phyloP scores from a whole-genome alignment of 2,797 vertebrate species.

The Platyrinchus mystaceus region DNA sequence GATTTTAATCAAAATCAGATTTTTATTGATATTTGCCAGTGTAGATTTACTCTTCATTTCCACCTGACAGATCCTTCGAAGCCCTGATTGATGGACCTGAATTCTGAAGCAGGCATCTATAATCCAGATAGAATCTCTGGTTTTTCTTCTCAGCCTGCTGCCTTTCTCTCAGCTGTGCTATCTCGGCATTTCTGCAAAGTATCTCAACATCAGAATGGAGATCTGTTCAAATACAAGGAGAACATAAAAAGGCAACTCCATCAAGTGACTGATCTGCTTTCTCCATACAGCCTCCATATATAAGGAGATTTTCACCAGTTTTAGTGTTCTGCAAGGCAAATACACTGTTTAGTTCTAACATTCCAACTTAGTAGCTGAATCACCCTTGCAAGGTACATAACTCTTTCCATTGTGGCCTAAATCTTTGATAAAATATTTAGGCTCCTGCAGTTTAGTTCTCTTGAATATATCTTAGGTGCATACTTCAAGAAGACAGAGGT shows the following conservation, averaged over 20 bases:
- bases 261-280: background rate
- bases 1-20: conserved; percentile 9
- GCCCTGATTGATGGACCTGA: background rate
- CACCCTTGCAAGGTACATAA: background rate
- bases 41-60: background rate
- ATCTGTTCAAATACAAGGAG: background rate
- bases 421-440: background rate
- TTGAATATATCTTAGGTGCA: background rate
- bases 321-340: background rate
- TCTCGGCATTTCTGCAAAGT: background rate
- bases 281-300: background rate
- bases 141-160: background rate
- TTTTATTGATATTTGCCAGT: background rate
- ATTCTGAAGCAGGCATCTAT: background rate
- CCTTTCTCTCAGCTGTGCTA: background rate
- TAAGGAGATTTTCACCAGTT: background rate
- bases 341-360: background rate
- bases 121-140: background rate
- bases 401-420: background rate
- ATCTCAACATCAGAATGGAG: background rate
- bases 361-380: background rate
- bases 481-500: background rate
- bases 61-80: background rate
- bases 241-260: background rate
- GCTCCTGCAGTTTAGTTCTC: background rate